Base-by-base conservation (phyloP, 2,113 vertebrate genomes). In the Hyperopisus bebe region DNA sequence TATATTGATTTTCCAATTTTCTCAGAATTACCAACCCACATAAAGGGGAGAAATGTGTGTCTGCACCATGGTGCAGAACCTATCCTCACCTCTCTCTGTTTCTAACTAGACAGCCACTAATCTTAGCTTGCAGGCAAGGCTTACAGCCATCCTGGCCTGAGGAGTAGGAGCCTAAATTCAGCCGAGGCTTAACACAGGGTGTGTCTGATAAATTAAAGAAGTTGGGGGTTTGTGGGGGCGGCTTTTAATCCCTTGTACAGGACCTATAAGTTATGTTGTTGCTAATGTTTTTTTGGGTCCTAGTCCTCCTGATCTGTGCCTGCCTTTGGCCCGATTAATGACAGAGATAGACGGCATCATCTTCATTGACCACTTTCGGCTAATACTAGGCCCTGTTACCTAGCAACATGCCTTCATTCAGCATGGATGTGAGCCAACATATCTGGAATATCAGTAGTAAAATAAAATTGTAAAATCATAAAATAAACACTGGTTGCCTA, bases 1-100 rank as follows among this genome's bases (percentile, higher is more conserved):
- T 70, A 74, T 92, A 95, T 91, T 90, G 95, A 95, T 94, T 95
- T 95, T 95, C 91, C 94, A 94, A 93, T 95, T 94, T 92, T 35
- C 27, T 91, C 90, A 89, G 92, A 94, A 94, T 92, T 94, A 90
- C 8, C 55, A 94, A 94, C 90, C 92, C 90, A 58, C 77, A 51
- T 11, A 24, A 58, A 51, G 11, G 46, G 35, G 31, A 62, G 50
- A 53, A 83, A 27, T 47, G 86, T 35, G 47, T 9, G 2, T 19
- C 62, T 51, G 80, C 6, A 11, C 17, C 58, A 51, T 6, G 24
- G 9, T 44, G 51, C 48, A 24, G 50, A 48, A 82, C 35, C 17
- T 48, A 15, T n/a, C 74, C 42, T 24, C 77, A n/a, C 50, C 39
- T 27, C 39, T 44, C 77, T 58, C 58, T n/a, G 39, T 31, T 58